A percentile compares a stretch with the other conserved stretches of the same genome.
Evolutionary conservation across 2,888 invertebrate genomes (phyloP).

Genomic region (Apodemia hepburni): DNA sequence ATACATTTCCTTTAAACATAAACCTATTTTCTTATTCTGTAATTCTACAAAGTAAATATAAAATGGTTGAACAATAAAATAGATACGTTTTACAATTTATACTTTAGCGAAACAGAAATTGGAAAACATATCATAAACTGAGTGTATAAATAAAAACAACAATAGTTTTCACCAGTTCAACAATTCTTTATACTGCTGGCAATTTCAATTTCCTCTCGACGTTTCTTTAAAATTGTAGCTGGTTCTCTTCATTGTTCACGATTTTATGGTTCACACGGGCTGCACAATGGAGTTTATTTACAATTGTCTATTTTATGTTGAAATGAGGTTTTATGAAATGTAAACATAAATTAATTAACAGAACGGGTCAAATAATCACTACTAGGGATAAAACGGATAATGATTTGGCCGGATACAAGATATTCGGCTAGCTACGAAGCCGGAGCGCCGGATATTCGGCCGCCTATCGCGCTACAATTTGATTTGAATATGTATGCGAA

Average conservation of each 20-base stretch:
- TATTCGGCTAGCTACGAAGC: too few species aligned
- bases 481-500: too few species aligned
- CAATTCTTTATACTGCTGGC: slow-evolving; percentile 33
- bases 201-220: slow-evolving; percentile 51
- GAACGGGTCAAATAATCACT: not conserved
- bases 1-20: too few species aligned
- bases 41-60: not conserved
- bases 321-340: slow-evolving; percentile 8
- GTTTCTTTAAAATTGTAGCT: slow-evolving; percentile 46
- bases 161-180: slow-evolving; percentile 29
- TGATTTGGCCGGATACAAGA: too few species aligned
- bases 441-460: too few species aligned
- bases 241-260: slow-evolving; percentile 55
- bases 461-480: too few species aligned
- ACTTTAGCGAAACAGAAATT: not conserved
- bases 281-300: not conserved
- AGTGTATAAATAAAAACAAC: slow-evolving; percentile 10
- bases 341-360: not conserved
- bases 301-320: slow-evolving; percentile 4
- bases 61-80: not conserved
- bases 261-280: slow-evolving; percentile 30
- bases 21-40: not conserved
- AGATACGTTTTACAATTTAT: not conserved
- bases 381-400: too few species aligned
- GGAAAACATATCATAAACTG: slow-evolving; percentile 3